A percentile compares a stretch with the other conserved stretches of the same genome.
phyloP scores from a whole-genome alignment of 1,140 invertebrate species.

The Cydia strobilella region DNA sequence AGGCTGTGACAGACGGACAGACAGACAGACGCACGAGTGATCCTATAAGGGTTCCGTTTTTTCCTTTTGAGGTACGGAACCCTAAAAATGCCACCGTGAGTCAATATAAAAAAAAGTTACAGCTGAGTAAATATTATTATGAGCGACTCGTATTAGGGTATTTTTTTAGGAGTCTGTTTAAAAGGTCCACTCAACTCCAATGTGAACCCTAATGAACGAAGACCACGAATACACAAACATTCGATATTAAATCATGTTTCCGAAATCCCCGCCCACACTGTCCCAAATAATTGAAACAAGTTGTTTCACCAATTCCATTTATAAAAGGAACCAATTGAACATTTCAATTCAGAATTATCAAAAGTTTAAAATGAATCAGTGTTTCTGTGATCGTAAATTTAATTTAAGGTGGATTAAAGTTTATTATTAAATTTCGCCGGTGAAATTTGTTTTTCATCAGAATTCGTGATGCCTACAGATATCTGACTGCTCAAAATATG shows the following conservation, averaged over 20 bases:
- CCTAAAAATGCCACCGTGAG: too few relatives aligned
- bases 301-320: background rate
- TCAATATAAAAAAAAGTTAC: too few relatives aligned
- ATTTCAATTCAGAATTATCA: constrained; percentile 18
- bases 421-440: background rate
- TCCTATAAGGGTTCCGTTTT: too few relatives aligned
- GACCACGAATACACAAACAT: background rate
- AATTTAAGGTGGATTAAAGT: constrained; percentile 17
- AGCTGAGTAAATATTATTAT: too few relatives aligned
- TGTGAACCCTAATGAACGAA: background rate
- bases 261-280: background rate
- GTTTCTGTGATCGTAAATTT: constrained; percentile 19
- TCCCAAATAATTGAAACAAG: constrained; percentile 11
- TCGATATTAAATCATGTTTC: constrained; percentile 6
- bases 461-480: background rate
- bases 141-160: too few relatives aligned
- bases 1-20: too few relatives aligned
- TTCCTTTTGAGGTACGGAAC: too few relatives aligned
- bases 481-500: background rate
- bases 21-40: too few relatives aligned
- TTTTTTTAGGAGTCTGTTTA: background rate
- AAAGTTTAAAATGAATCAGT: constrained; percentile 29
- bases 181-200: background rate
- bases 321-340: constrained; percentile 22
- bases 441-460: background rate